These are phyloP conservation scores for Anguilla anguilla DNA, from an alignment of 2,797 vertebrate species.

Conservation along the genomic window DNA sequence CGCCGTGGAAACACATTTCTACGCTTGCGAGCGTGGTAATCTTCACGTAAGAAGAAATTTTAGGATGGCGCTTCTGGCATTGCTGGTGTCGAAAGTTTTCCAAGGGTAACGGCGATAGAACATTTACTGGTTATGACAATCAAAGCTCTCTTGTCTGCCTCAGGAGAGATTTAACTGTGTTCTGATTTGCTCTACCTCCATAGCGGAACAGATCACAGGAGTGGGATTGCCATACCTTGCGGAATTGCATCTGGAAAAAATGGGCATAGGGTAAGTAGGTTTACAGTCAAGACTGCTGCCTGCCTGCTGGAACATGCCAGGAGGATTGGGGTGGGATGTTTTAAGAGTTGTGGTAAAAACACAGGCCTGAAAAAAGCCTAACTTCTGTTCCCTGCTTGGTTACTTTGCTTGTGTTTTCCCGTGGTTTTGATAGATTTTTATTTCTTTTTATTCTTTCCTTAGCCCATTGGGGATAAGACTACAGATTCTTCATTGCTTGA, in stretches of 20 bases:
- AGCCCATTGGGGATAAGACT: constrained; percentile 66
- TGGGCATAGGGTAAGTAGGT: constrained; percentile 68
- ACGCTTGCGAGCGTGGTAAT: no score
- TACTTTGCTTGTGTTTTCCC: background rate
- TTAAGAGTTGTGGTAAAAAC: background rate
- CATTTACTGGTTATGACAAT: background rate
- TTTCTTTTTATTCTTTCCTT: background rate
- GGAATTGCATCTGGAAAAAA: constrained; percentile 61
- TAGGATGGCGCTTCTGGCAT: no score
- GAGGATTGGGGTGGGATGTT: background rate
- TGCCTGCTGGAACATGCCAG: background rate
- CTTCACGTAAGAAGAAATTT: no score
- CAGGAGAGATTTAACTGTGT: no score
- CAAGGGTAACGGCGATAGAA: no score
- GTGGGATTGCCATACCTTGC: constrained; percentile 53
- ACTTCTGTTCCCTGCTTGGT: background rate
- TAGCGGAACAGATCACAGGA: constrained; percentile 66
- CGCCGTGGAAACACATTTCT: no score
- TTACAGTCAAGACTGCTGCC: background rate
- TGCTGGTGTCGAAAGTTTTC: no score
- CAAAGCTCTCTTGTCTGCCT: background rate
- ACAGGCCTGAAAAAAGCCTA: background rate
- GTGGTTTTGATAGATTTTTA: background rate
- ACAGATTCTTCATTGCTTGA: constrained; percentile 60
- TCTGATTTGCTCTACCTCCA: background rate